Evolutionary conservation across 2,797 vertebrate genomes (phyloP).

Genomic region (Kryptolebias ocellatus): DNA sequence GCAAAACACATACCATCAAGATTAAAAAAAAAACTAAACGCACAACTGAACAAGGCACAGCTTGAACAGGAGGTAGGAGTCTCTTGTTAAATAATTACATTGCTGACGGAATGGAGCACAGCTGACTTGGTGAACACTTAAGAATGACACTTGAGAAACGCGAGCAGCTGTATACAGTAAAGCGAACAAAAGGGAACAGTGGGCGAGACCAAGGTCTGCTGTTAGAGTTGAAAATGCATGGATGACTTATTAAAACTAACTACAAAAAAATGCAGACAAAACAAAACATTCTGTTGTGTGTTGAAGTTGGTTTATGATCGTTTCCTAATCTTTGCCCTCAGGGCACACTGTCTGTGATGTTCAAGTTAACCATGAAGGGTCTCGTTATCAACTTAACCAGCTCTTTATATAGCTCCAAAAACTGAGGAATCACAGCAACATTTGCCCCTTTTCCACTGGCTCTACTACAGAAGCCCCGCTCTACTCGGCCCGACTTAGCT

Average conservation of each 20-base stretch:
- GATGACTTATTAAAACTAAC: not conserved
- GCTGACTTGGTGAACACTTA: not conserved
- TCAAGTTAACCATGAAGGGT: no score
- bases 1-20: not conserved
- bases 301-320: no score
- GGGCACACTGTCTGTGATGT: no score
- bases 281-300: no score
- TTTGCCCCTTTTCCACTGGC: no score
- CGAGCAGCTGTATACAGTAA: conserved; percentile 24
- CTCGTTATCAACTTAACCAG: no score
- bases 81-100: conserved; percentile 10
- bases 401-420: no score
- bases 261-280: no score
- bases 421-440: no score
- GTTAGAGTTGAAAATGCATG: conserved; percentile 4
- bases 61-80: conserved; percentile 2
- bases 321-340: no score
- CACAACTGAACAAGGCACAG: conserved; percentile 14
- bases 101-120: not conserved
- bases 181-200: conserved; percentile 23
- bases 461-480: no score
- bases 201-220: not conserved
- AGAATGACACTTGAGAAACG: conserved; percentile 21
- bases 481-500: no score
- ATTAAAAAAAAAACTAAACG: not conserved